Evolutionary conservation across 2,113 vertebrate genomes (phyloP).

Genomic region (Toxostoma redivivum): DNA sequence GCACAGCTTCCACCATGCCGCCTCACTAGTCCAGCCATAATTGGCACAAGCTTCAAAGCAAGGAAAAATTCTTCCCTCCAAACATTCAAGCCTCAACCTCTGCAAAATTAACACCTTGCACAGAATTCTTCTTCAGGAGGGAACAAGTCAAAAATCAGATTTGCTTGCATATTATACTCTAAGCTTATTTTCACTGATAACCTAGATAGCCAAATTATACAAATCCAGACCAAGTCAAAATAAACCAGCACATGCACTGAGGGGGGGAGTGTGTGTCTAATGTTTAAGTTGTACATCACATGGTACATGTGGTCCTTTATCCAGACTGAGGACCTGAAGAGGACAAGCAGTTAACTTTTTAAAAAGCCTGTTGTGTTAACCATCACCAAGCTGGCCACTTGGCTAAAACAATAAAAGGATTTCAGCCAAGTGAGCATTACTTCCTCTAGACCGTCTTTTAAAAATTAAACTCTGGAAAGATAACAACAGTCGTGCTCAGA

Average conservation of each 20-base stretch:
- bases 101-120: neutral
- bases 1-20: fast-evolving
- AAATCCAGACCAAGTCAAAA: neutral
- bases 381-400: neutral
- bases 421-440: constrained; percentile 35
- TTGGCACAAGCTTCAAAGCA: neutral
- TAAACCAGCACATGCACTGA: neutral
- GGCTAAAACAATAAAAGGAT: constrained; percentile 42
- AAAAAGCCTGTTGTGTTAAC: neutral
- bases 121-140: neutral
- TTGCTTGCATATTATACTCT: neutral
- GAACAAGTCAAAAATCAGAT: neutral
- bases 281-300: neutral
- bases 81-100: neutral
- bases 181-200: neutral
- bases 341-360: neutral
- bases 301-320: neutral
- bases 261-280: neutral
- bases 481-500: neutral
- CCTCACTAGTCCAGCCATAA: neutral
- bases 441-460: constrained; percentile 27
- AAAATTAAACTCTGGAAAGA: constrained; percentile 41
- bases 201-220: neutral
- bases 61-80: neutral
- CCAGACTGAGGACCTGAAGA: neutral